Conservation (phyloP, 2,797 vertebrate species). For the Chloroceryle amazona region DNA sequence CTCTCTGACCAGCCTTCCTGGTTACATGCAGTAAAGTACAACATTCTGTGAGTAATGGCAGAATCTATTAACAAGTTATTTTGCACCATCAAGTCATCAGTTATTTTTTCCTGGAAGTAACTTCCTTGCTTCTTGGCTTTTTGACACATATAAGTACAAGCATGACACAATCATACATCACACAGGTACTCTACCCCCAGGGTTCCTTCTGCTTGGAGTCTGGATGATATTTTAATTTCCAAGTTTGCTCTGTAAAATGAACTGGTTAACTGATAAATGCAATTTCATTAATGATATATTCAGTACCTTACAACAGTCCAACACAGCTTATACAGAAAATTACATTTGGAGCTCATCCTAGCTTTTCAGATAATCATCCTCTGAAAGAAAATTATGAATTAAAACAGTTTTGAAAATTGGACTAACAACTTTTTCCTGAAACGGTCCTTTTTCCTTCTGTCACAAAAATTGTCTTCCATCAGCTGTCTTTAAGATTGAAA, state of each 20-base stretch:
- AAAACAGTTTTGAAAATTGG: background rate
- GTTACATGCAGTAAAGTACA: background rate
- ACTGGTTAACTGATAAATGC: background rate
- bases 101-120: background rate
- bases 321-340: background rate
- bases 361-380: background rate
- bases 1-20: background rate
- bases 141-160: background rate
- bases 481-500: background rate
- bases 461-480: background rate
- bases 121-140: background rate
- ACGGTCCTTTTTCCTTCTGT: background rate
- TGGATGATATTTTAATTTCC: background rate
- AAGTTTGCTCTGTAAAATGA: slow-evolving; percentile 15
- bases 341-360: background rate
- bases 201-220: background rate
- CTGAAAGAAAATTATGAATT: background rate
- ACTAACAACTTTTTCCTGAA: background rate
- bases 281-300: background rate
- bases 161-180: background rate
- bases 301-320: background rate
- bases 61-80: background rate
- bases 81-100: background rate
- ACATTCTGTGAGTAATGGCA: background rate
- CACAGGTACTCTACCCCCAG: background rate